Evolutionary conservation across 2,888 invertebrate genomes (phyloP), one percentile per base, ranked within the genome.

Genomic region (Sicus ferrugineus): DNA sequence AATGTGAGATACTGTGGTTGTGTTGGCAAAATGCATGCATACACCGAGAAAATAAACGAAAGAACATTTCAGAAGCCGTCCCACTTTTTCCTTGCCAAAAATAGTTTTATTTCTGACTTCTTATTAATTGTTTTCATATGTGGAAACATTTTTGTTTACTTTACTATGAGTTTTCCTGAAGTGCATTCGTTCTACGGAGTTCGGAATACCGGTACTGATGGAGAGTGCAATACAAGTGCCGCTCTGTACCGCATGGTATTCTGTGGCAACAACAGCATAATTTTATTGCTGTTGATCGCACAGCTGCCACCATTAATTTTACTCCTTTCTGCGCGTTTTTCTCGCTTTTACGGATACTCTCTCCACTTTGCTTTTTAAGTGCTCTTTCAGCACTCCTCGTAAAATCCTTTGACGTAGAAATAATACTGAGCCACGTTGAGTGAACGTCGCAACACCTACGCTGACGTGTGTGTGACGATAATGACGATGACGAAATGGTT

Each of bases 381-480:
- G 19, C 5, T 42, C 61, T 61, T 38, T 61, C 6, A 61, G 61
- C 42, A 23, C 23, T 46, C 7, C 56, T 56, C 38, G 42, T 61
- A 61, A 61, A 61, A 61, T 61, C 42, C 61, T 61, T 61, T 61
- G 42, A 61, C 42, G 42, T 3, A 23, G 38, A 21, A 28, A 42
- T 14, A n/a, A 42, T n/a, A 14, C 42, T n/a, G 11, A n/a, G 16
- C 42, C 16, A 42, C 14, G 42, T n/a, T 16, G 42, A 42, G n/a
- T 42, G 42, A 14, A 42, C n/a, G 5, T 42, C n/a, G 42, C 42
- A 42, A 42, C 42, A 42, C 42, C 42, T 42, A n/a, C n/a, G n/a
- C n/a, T n/a, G n/a, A n/a, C n/a, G n/a, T n/a, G n/a, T n/a, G n/a
- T n/a, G n/a, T 34, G 38, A 34, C 38, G 5, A 34, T 34, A 34